phyloP scores from a whole-genome alignment of 2,888 invertebrate genomes.

The Biston stratarius region DNA sequence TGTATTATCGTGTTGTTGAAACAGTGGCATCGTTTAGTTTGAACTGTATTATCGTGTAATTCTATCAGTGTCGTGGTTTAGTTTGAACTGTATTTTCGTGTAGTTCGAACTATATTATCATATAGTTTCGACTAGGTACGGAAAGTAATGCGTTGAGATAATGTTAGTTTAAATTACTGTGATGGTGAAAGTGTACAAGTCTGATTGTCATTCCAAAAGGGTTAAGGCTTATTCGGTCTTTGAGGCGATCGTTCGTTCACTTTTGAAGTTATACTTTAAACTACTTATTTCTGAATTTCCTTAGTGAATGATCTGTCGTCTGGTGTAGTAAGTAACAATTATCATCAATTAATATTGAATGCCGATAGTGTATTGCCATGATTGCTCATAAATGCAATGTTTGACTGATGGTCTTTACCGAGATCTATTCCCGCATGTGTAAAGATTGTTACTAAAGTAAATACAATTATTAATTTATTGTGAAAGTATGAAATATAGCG shows the following conservation, averaged over 20 bases:
- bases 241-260: slow-evolving; percentile 40
- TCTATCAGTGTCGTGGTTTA: too few species aligned
- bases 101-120: slow-evolving; percentile 85
- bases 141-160: background rate
- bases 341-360: slow-evolving; percentile 38
- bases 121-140: slow-evolving; percentile 70
- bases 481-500: background rate
- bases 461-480: background rate
- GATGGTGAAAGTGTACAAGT: slow-evolving; percentile 58
- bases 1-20: slow-evolving; percentile 88
- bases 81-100: too few species aligned
- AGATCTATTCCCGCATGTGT: slow-evolving; percentile 11
- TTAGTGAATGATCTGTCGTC: slow-evolving; percentile 23
- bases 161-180: slow-evolving; percentile 35
- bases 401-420: background rate
- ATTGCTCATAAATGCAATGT: slow-evolving; percentile 58
- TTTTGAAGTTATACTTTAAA: slow-evolving; percentile 10
- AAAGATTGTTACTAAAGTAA: background rate
- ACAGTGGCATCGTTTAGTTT: too few species aligned
- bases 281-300: slow-evolving; percentile 15
- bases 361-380: slow-evolving; percentile 76
- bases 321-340: slow-evolving; percentile 10
- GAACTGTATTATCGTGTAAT: too few species aligned
- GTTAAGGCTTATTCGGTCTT: slow-evolving; percentile 44
- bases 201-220: slow-evolving; percentile 78